A percentile compares a stretch with the other conserved stretches of the same genome.
phyloP scores from a whole-genome alignment of 2,113 vertebrate species.

The Podarcis muralis region DNA sequence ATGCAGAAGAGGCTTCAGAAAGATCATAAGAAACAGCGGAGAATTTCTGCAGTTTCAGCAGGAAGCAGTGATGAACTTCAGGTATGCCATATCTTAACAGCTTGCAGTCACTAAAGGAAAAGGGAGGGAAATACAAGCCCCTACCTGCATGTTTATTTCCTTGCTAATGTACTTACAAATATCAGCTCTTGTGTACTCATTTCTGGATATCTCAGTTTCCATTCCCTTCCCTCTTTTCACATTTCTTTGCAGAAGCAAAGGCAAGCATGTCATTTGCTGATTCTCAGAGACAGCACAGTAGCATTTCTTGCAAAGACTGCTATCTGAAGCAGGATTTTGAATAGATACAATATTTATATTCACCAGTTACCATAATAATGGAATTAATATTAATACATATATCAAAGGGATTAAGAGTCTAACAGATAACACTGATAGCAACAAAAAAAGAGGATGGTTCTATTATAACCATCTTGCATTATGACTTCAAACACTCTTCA shows the following conservation, averaged over 20 bases:
- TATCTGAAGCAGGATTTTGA: not conserved
- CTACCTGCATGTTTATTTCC: not conserved
- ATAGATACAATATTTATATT: not conserved
- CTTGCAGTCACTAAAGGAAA: not conserved
- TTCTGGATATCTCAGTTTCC: not conserved
- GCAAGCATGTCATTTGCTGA: not conserved
- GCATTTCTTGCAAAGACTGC: not conserved
- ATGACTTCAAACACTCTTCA: not conserved
- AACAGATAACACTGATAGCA: not conserved
- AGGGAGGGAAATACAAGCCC: not conserved
- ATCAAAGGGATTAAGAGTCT: not conserved
- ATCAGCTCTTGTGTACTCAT: not conserved
- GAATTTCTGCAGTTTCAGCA: slow-evolving; percentile 27
- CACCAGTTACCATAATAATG: not conserved
- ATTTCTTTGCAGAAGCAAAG: not conserved
- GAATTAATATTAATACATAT: not conserved
- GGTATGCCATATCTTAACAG: slow-evolving; percentile 51
- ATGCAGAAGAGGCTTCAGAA: slow-evolving; percentile 52
- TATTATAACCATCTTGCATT: not conserved
- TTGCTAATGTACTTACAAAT: not conserved
- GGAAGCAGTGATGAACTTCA: slow-evolving; percentile 42
- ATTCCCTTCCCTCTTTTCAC: not conserved
- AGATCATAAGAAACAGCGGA: slow-evolving; percentile 35
- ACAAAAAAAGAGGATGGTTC: not conserved
- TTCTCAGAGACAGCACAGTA: not conserved